Conservation (phyloP, 2,797 vertebrate species). For the Sardinella longiceps region DNA sequence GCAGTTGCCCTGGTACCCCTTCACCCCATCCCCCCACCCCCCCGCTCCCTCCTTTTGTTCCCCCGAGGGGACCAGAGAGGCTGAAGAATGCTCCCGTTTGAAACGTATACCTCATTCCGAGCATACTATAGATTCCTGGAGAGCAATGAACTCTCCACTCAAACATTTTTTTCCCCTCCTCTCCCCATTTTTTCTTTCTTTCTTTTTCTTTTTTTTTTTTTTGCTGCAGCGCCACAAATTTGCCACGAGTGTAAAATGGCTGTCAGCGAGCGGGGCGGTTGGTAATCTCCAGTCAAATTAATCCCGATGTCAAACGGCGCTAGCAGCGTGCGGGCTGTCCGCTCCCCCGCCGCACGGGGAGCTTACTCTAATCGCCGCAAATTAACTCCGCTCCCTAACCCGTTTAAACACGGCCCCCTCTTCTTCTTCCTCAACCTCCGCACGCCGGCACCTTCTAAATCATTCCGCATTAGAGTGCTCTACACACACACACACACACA, state of each 20-base stretch:
- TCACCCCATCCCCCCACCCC: background rate
- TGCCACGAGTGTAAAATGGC: constrained; percentile 4
- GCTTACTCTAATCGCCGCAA: constrained; percentile 31
- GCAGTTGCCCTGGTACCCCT: background rate
- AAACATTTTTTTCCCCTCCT: background rate
- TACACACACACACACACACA: constrained; percentile 10
- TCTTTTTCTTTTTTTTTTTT: background rate
- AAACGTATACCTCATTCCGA: constrained; percentile 7
- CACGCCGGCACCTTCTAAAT: constrained; percentile 19
- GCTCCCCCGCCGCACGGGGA: constrained; percentile 9
- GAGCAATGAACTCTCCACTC: constrained; percentile 13
- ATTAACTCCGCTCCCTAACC: constrained; percentile 17
- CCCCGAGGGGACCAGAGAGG: background rate
- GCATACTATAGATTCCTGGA: constrained; percentile 18
- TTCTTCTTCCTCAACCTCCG: background rate
- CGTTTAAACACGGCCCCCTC: constrained; percentile 15
- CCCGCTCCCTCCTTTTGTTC: background rate
- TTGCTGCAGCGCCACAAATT: constrained; percentile 11
- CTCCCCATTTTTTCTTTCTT: background rate
- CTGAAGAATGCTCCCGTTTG: constrained; percentile 15
- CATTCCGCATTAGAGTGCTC: constrained; percentile 1
- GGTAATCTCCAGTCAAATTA: constrained; percentile 29
- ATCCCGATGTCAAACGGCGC: constrained; percentile 20
- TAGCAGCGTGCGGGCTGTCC: background rate
- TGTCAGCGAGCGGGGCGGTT: background rate